Evolutionary conservation across 2,888 invertebrate genomes (phyloP).

Genomic region (Netelia fuscicornis): DNA sequence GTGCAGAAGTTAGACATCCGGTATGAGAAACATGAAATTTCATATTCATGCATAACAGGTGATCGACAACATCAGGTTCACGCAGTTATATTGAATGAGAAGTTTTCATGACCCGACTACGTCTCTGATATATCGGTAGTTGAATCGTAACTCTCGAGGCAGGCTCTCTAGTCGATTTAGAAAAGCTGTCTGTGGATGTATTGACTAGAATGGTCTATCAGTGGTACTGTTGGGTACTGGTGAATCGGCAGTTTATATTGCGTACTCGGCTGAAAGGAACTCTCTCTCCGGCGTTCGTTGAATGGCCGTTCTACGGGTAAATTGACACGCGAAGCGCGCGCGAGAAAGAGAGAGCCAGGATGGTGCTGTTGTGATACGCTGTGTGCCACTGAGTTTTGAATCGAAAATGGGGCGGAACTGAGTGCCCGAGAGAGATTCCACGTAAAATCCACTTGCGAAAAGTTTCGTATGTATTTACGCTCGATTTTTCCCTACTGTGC

Average conservation of each 20-base stretch:
- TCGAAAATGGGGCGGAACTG: constrained; percentile 57
- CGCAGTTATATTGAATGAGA: neutral
- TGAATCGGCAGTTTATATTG: constrained; percentile 62
- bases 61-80: no score
- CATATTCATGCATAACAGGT: no score
- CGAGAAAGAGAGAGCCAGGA: constrained; percentile 46
- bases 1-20: no score
- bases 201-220: constrained; percentile 50
- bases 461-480: constrained; percentile 40
- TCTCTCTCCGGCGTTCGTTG: constrained; percentile 31
- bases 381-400: constrained; percentile 35
- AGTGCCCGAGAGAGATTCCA: constrained; percentile 39
- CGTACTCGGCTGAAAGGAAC: constrained; percentile 54
- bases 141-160: constrained; percentile 37
- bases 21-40: no score
- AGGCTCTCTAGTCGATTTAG: constrained; percentile 33
- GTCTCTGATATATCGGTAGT: constrained; percentile 26
- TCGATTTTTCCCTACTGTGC: constrained; percentile 23
- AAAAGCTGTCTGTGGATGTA: constrained; percentile 23
- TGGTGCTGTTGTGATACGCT: constrained; percentile 43
- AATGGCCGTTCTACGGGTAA: constrained; percentile 52
- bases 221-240: constrained; percentile 35
- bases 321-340: constrained; percentile 62
- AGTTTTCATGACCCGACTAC: constrained; percentile 11
- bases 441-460: constrained; percentile 41